Conservation (phyloP, 2,113 vertebrate genomes). For the Nyctibius bracteatus region DNA sequence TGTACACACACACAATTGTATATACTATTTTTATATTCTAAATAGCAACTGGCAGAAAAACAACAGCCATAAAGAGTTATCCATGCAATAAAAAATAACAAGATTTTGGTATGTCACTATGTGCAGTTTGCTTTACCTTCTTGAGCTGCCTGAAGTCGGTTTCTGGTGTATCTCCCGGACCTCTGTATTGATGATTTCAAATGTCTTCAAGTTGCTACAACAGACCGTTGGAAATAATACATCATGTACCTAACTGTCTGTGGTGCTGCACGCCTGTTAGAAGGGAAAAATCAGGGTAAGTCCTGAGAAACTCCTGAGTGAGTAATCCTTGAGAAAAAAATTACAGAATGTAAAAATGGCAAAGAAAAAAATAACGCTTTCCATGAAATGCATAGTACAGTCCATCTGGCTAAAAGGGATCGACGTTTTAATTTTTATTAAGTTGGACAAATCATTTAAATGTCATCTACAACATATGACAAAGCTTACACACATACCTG, state of each 20-base stretch:
- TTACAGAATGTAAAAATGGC: background rate
- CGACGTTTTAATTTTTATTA: background rate
- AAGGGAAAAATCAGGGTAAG: background rate
- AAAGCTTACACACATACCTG: background rate
- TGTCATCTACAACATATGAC: background rate
- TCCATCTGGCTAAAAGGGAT: background rate
- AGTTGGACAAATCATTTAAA: background rate
- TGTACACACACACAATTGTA: background rate
- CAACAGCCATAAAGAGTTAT: background rate
- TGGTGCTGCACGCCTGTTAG: background rate
- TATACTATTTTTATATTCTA: slow-evolving; percentile 29
- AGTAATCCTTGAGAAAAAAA: background rate
- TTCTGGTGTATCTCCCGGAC: background rate
- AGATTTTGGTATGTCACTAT: background rate
- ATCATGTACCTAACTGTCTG: background rate
- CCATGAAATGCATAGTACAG: background rate
- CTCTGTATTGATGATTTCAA: background rate
- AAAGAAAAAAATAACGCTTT: background rate
- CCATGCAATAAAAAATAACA: background rate
- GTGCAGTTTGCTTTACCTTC: background rate
- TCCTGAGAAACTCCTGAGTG: background rate
- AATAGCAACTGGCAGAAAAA: background rate
- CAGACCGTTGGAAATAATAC: background rate
- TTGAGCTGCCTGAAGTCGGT: background rate
- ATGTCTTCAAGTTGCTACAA: background rate